A percentile compares a stretch with the other conserved stretches of the same genome.
These are phyloP conservation scores for Sisyra terminalis DNA, from an alignment of 2,888 invertebrate genomes.

Conservation along the genomic window DNA sequence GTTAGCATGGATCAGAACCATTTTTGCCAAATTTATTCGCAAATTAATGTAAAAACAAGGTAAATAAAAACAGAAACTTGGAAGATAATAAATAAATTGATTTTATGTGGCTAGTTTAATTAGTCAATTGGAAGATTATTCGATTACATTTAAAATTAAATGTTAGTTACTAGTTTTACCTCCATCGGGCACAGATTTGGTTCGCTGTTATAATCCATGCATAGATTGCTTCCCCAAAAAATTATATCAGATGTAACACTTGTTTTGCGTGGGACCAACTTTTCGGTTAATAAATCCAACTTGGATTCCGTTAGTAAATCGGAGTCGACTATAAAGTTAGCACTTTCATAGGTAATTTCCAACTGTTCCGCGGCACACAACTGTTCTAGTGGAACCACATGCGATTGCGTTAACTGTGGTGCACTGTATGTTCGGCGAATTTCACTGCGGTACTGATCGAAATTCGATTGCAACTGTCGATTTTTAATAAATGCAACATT, in stretches of 20 bases:
- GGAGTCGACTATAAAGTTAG: neutral
- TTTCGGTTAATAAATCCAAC: neutral
- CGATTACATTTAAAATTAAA: neutral
- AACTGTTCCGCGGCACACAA: slow-evolving; percentile 2
- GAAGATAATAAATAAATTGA: too few species aligned
- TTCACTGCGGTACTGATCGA: too few species aligned
- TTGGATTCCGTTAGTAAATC: neutral
- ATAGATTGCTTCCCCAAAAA: neutral
- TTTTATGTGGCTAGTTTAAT: too few species aligned
- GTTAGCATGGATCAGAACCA: too few species aligned
- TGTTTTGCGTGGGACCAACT: neutral
- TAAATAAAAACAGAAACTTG: too few species aligned
- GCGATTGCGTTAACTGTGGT: neutral
- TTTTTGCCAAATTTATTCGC: too few species aligned
- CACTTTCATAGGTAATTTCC: neutral
- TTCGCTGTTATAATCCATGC: neutral
- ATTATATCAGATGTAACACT: slow-evolving; percentile 4
- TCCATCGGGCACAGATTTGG: slow-evolving; percentile 1
- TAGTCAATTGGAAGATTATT: too few species aligned
- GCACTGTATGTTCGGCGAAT: too few species aligned
- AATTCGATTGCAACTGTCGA: too few species aligned
- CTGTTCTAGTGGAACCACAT: neutral
- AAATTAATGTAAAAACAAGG: too few species aligned
- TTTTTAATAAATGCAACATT: neutral
- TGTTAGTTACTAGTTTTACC: too few species aligned